Conservation (phyloP, 2,888 invertebrate genomes). For the Opisthograptis luteolata region DNA sequence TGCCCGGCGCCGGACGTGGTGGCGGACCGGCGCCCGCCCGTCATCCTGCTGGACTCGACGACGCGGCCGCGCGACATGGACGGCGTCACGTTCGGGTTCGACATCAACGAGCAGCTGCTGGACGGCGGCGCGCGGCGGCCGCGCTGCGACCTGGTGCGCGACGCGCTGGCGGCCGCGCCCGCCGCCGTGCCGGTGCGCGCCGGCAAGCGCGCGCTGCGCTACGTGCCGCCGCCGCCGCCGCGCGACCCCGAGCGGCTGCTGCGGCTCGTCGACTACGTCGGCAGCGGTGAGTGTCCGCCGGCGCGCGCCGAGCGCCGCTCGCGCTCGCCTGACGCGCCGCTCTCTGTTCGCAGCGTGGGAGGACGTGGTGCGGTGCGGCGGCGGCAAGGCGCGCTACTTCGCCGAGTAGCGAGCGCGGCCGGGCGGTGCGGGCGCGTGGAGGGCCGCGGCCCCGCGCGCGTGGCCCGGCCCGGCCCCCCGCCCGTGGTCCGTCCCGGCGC, state of each 20-base stretch:
- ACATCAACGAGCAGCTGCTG: conserved; percentile 89
- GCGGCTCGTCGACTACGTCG: conserved; percentile 71
- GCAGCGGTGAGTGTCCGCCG: conserved; percentile 52
- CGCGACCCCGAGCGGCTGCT: conserved; percentile 50
- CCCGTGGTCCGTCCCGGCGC: conserved; percentile 8
- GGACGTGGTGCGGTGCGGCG: conserved; percentile 85
- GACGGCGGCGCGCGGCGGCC: conserved; percentile 62
- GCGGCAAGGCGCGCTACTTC: conserved; percentile 76
- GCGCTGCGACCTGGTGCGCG: conserved; percentile 61
- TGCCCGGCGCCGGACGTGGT: conserved; percentile 73
- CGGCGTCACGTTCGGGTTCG: conserved; percentile 92
- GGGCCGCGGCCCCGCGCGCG: conserved; percentile 6
- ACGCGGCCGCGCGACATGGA: conserved; percentile 80
- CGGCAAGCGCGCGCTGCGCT: conserved; percentile 49
- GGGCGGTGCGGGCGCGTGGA: conserved; percentile 10
- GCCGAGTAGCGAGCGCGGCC: conserved; percentile 59
- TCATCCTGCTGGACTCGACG: conserved; percentile 88
- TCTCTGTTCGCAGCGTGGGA: conserved; percentile 87
- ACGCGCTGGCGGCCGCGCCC: conserved; percentile 45
- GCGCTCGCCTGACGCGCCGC: background rate
- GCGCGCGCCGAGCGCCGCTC: background rate
- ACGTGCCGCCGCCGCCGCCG: conserved; percentile 57
- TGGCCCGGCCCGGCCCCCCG: conserved; percentile 9
- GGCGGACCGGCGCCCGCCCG: conserved; percentile 86
- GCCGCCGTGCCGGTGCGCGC: conserved; percentile 40